Evolutionary conservation across 2,888 invertebrate genomes (phyloP), one percentile per base, ranked within the genome.

Genomic region (Scaptomyza flava): DNA sequence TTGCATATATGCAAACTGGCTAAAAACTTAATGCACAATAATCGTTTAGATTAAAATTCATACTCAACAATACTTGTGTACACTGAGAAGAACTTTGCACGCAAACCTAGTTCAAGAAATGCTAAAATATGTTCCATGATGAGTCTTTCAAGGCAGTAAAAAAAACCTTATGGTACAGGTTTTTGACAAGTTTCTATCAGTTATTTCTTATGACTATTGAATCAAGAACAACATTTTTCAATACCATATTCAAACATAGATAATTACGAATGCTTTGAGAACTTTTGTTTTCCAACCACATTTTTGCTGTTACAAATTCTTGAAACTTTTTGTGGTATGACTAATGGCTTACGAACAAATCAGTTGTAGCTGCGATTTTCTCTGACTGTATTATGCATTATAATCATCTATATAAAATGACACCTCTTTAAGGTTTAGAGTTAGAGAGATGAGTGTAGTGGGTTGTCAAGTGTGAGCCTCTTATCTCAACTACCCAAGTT

Each of bases 401-500:
- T 30, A 12, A 36, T 45, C 73, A 65, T 65, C 66, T 59, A 47
- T 31, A 46, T 66, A 79, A 76, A 47, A 42, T 54, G 56, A 77
- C 80, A 80, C 74, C 78, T 77, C 56, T 50, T 43, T 36, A 23
- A 31, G 31, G 23, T 17, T n/a, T n/a, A 27, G 27, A 27, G 27
- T 27, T 41, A 41, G 41, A 17, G 34, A 14, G 43, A 17, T 30
- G 33, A 38, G 14, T 30, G 57, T 51, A 58, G 20, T 54, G 54
- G 20, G 48, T 20, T 51, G 54, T 14, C 41, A 33, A 38, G 61
- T 64, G 76, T 72, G 61, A 64, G 57, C 51, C 69, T 59, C 58
- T 84, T 89, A 89, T 89, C 88, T 89, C 84, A 89, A 89, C 77
- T 86, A 75, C 62, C 73, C 68, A 60, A 84, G 82, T 84, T 89